phyloP scores from a whole-genome alignment of 2,888 invertebrate genomes.

The Ectemnius lituratus region DNA sequence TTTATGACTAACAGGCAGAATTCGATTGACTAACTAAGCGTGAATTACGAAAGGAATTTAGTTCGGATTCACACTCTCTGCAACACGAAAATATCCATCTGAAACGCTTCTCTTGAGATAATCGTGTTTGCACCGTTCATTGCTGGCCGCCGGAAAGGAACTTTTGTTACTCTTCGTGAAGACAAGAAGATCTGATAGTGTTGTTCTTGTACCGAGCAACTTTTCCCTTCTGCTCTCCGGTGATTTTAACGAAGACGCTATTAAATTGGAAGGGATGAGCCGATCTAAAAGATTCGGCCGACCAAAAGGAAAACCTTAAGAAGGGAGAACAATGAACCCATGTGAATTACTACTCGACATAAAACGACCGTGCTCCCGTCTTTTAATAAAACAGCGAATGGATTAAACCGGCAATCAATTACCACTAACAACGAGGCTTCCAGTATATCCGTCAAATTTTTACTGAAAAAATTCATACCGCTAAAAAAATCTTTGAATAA shows the following conservation, averaged over 20 bases:
- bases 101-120: too few species aligned
- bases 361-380: slow-evolving; percentile 38
- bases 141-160: background rate
- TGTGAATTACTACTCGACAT: slow-evolving; percentile 46
- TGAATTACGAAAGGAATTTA: slow-evolving; percentile 9
- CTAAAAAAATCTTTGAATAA: background rate
- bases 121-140: background rate
- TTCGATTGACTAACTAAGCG: slow-evolving; percentile 19
- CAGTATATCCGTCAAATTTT: background rate
- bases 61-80: background rate
- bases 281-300: slow-evolving; percentile 44
- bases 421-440: slow-evolving; percentile 13
- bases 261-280: slow-evolving; percentile 31
- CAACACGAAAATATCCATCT: background rate
- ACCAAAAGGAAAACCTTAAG: slow-evolving; percentile 47
- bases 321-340: slow-evolving; percentile 45
- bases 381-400: slow-evolving; percentile 43
- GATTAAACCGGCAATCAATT: slow-evolving; percentile 41
- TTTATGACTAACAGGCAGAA: slow-evolving; percentile 9
- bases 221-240: slow-evolving; percentile 3
- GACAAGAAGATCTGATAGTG: slow-evolving; percentile 24
- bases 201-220: slow-evolving; percentile 7
- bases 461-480: background rate
- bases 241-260: slow-evolving; percentile 44
- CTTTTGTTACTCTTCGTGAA: slow-evolving; percentile 7